A percentile compares a stretch with the other conserved stretches of the same genome.
These are phyloP conservation scores for Chauna torquata DNA, from an alignment of 2,113 vertebrate genomes.

Conservation along the genomic window DNA sequence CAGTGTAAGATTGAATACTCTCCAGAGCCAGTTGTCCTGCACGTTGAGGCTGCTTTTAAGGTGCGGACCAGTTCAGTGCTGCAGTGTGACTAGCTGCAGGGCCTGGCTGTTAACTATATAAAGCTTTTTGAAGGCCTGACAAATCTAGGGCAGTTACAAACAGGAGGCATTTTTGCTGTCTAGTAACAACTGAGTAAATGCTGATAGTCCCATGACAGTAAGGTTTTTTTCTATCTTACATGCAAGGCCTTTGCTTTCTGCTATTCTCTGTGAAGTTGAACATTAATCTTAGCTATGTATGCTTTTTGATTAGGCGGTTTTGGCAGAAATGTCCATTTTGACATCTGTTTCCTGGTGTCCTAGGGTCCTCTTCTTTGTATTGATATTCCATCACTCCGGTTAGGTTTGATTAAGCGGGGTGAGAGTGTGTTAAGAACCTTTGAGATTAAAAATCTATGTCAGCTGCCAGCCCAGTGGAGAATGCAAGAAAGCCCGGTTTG, in stretches of 20 bases:
- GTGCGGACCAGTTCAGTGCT: conserved; percentile 60
- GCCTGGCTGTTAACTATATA: neutral
- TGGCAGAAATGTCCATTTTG: neutral
- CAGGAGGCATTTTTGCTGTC: neutral
- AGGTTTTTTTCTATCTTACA: neutral
- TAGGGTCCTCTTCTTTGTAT: conserved; percentile 87
- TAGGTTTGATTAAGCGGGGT: conserved; percentile 83
- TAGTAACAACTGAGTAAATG: neutral
- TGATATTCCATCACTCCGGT: conserved; percentile 78
- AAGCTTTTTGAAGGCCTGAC: neutral
- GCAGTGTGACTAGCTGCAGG: neutral
- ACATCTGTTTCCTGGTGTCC: neutral
- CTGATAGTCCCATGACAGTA: neutral
- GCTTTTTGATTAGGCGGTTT: neutral
- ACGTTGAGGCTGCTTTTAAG: conserved; percentile 88
- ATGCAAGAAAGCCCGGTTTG: conserved; percentile 77
- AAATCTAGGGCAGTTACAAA: neutral
- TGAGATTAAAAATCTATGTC: conserved; percentile 82
- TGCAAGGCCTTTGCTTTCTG: neutral
- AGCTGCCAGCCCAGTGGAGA: conserved; percentile 83
- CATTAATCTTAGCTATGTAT: neutral
- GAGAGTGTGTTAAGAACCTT: conserved; percentile 68
- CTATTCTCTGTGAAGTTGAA: neutral
- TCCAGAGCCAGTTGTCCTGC: conserved; percentile 73
- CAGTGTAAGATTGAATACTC: conserved; percentile 79